These are phyloP conservation scores for Orgyia antiqua DNA, from an alignment of 2,888 invertebrate genomes.

Conservation along the genomic window DNA sequence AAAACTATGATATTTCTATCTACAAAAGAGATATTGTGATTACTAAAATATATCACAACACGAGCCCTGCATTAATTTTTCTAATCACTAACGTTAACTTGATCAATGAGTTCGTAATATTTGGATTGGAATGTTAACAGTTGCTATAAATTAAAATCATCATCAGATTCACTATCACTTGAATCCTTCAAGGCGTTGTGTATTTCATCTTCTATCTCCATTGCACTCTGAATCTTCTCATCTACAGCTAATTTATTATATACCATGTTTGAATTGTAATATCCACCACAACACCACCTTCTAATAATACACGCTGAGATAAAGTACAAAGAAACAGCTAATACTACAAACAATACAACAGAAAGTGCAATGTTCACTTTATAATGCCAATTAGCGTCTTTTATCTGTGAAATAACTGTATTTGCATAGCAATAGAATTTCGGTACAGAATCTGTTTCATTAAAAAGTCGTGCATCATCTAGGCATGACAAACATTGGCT, in stretches of 20 bases:
- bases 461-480: constrained; percentile 79
- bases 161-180: constrained; percentile 64
- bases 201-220: constrained; percentile 65
- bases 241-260: constrained; percentile 63
- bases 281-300: constrained; percentile 41
- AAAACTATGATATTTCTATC: no score
- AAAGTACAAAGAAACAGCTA: constrained; percentile 43
- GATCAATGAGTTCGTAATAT: constrained; percentile 48
- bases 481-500: constrained; percentile 83
- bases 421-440: constrained; percentile 73
- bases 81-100: constrained; percentile 39
- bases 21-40: constrained; percentile 45
- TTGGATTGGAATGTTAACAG: constrained; percentile 39
- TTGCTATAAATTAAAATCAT: constrained; percentile 62
- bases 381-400: constrained; percentile 63
- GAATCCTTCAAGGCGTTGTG: constrained; percentile 57
- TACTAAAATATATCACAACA: constrained; percentile 53
- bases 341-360: constrained; percentile 47
- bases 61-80: constrained; percentile 41
- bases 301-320: constrained; percentile 42
- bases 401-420: constrained; percentile 58
- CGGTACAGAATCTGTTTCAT: constrained; percentile 55
- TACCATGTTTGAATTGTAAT: constrained; percentile 52
- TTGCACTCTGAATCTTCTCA: constrained; percentile 56
- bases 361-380: constrained; percentile 59